Evolutionary conservation across 2,888 invertebrate genomes (phyloP).

Genomic region (Prenolepis imparis): DNA sequence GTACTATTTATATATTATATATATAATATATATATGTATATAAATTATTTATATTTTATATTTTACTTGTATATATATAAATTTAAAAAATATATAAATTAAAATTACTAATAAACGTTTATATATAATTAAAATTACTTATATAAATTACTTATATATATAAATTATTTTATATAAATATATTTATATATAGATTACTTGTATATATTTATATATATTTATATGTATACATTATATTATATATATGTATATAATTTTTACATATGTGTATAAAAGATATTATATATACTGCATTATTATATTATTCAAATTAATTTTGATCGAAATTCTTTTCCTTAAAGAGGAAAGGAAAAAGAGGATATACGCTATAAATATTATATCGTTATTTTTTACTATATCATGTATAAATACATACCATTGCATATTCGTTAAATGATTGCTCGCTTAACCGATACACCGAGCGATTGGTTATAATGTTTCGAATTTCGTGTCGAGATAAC

Average conservation of each 20-base stretch:
- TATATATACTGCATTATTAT: not conserved
- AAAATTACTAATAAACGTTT: too few species aligned
- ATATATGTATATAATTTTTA: too few species aligned
- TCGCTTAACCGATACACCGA: slow-evolving; percentile 89
- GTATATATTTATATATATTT: not conserved
- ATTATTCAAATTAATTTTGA: not conserved
- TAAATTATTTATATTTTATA: not conserved
- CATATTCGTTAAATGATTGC: slow-evolving; percentile 88
- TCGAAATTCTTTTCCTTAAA: not conserved
- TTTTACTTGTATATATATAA: too few species aligned
- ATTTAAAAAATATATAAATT: too few species aligned
- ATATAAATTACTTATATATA: not conserved
- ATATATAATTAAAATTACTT: not conserved
- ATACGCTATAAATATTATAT: not conserved
- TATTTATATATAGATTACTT: not conserved
- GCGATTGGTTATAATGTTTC: slow-evolving; percentile 89
- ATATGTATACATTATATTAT: too few species aligned
- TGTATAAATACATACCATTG: slow-evolving; percentile 84
- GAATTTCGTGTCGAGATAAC: slow-evolving; percentile 88
- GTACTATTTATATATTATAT: too few species aligned
- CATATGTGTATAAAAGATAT: too few species aligned
- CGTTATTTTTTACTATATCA: not conserved
- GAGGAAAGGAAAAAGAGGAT: not conserved
- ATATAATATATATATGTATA: not conserved
- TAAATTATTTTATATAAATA: too few species aligned